phyloP scores from a whole-genome alignment of 2,797 vertebrate genomes.

The Melanotaenia parkinsoni region DNA sequence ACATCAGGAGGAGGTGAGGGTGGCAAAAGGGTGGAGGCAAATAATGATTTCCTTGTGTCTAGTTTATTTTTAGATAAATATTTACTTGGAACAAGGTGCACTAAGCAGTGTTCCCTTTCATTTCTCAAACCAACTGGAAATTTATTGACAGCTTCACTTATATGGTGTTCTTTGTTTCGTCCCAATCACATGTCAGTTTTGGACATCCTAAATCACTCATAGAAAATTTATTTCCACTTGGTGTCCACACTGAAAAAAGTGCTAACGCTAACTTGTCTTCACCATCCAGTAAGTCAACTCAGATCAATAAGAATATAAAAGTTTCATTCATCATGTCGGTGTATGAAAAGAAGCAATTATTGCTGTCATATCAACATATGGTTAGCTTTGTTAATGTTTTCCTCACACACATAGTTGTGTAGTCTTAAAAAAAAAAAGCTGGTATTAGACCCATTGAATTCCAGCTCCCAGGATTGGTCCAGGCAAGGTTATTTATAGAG shows the following conservation, averaged over 20 bases:
- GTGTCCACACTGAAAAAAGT: constrained; percentile 6
- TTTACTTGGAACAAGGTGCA: constrained; percentile 76
- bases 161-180: constrained; percentile 45
- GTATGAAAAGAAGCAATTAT: constrained; percentile 7
- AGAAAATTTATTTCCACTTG: background rate
- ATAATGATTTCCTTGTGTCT: constrained; percentile 87
- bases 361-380: background rate
- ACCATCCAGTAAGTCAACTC: background rate
- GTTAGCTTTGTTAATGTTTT: background rate
- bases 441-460: constrained; percentile 42
- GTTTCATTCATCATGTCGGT: background rate
- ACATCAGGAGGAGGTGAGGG: constrained; percentile 76
- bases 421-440: constrained; percentile 49
- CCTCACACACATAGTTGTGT: constrained; percentile 33
- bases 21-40: constrained; percentile 76
- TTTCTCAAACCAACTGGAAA: constrained; percentile 75
- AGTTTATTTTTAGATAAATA: constrained; percentile 81
- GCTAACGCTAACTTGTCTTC: background rate
- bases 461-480: constrained; percentile 45
- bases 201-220: constrained; percentile 14
- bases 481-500: constrained; percentile 72
- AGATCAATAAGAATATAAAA: background rate
- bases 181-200: constrained; percentile 8
- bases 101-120: constrained; percentile 70
- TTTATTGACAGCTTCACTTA: constrained; percentile 63